Evolutionary conservation across 2,888 invertebrate species (phyloP).

Genomic region (Drosophila meridiana): DNA sequence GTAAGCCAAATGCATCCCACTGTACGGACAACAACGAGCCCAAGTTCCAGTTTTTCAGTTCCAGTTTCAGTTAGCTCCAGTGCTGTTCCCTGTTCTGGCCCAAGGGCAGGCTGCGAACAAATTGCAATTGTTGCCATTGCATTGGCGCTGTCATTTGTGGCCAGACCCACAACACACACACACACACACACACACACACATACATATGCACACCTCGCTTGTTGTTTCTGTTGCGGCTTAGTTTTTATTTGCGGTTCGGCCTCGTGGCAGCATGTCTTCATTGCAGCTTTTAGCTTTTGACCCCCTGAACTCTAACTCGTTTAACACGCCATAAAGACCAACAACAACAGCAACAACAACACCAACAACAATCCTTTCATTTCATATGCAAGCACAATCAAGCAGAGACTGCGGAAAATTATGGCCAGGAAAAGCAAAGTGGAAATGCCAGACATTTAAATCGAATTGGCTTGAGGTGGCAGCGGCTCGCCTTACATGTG

Average conservation of each 20-base stretch:
- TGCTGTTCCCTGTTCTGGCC: slow-evolving; percentile 48
- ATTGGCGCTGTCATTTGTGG: slow-evolving; percentile 82
- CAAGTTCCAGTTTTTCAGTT: slow-evolving; percentile 29
- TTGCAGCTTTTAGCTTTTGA: slow-evolving; percentile 63
- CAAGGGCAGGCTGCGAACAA: slow-evolving; percentile 84
- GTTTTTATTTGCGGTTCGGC: slow-evolving; percentile 56
- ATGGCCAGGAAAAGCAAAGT: slow-evolving; percentile 78
- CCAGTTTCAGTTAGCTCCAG: slow-evolving; percentile 24
- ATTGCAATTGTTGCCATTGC: slow-evolving; percentile 85
- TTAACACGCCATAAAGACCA: slow-evolving; percentile 72
- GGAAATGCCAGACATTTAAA: slow-evolving; percentile 79
- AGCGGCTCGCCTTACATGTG: slow-evolving; percentile 4
- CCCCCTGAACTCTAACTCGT: slow-evolving; percentile 70
- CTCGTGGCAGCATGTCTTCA: slow-evolving; percentile 62
- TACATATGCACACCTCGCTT: slow-evolving; percentile 11
- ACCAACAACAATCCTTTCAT: slow-evolving; percentile 29
- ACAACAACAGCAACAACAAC: slow-evolving; percentile 22
- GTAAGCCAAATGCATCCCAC: slow-evolving; percentile 59
- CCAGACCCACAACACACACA: slow-evolving; percentile 32
- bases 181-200: slow-evolving; percentile 3
- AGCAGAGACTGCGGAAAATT: slow-evolving; percentile 50
- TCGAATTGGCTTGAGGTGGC: slow-evolving; percentile 78
- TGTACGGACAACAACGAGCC: slow-evolving; percentile 41
- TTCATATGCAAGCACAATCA: slow-evolving; percentile 41
- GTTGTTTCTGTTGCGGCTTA: slow-evolving; percentile 42